Evolutionary conservation across 1,140 invertebrate species (phyloP).

Genomic region (Bombus impatiens): DNA sequence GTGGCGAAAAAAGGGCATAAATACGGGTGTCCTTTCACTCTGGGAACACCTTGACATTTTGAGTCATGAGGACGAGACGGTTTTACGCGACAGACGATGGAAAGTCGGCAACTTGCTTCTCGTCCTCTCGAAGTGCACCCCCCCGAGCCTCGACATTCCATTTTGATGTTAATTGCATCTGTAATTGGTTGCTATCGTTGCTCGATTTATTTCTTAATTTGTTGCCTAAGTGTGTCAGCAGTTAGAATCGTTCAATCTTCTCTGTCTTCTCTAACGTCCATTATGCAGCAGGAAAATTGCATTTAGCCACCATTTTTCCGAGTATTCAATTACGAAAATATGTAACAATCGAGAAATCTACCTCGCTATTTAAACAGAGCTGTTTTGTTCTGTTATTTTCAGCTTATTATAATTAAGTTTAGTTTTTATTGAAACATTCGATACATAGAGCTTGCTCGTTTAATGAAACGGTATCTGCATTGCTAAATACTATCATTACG

Average conservation of each 20-base stretch:
- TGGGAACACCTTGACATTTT: conserved; percentile 41
- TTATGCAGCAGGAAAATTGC: background rate
- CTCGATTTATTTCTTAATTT: background rate
- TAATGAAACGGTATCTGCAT: conserved; percentile 2
- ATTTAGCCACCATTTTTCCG: background rate
- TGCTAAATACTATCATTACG: conserved; percentile 1
- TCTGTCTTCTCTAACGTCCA: background rate
- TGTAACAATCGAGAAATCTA: too few relatives aligned
- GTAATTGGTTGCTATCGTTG: background rate
- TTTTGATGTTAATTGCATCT: background rate
- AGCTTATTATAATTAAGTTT: background rate
- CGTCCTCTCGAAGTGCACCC: background rate
- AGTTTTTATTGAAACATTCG: background rate
- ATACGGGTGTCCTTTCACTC: conserved; percentile 46
- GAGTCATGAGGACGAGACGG: background rate
- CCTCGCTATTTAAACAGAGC: too few relatives aligned
- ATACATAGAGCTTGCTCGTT: background rate
- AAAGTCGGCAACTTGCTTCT: conserved; percentile 31
- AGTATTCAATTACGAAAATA: background rate
- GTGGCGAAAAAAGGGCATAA: conserved; percentile 35
- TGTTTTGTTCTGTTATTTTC: background rate
- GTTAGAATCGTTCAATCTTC: background rate
- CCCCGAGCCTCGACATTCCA: too few relatives aligned
- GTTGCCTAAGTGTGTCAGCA: too few relatives aligned
- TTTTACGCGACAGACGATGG: conserved; percentile 19